Conservation (phyloP, 2,797 vertebrate species). For the Prionace glauca region DNA sequence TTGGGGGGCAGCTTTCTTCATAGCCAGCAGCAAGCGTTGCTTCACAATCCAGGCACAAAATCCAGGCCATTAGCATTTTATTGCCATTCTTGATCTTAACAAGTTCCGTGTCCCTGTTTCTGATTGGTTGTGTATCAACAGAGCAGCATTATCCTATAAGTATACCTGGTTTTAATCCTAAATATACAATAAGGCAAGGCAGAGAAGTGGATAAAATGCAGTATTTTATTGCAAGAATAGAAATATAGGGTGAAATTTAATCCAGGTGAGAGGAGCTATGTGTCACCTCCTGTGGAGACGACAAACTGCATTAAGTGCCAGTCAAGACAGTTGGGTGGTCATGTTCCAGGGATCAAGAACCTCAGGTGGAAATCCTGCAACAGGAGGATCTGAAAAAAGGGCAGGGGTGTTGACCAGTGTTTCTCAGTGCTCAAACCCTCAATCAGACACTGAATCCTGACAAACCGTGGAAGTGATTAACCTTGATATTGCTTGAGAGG, state of each 20-base stretch:
- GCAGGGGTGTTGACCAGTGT: not conserved
- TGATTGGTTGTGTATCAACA: not conserved
- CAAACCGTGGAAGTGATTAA: not conserved
- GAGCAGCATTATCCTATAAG: not conserved
- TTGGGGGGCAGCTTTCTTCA: too few species aligned
- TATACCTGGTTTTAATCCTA: not conserved
- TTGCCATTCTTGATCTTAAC: not conserved
- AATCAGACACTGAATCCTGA: not conserved
- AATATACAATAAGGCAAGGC: not conserved
- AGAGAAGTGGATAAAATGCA: not conserved
- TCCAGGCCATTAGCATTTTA: not conserved
- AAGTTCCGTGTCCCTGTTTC: not conserved
- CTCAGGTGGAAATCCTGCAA: too few species aligned
- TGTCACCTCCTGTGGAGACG: too few species aligned
- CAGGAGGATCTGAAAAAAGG: not conserved
- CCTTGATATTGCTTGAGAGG: not conserved
- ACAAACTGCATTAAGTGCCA: not conserved
- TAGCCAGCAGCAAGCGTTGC: too few species aligned
- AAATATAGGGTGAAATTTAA: not conserved
- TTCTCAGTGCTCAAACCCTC: not conserved
- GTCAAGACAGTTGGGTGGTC: not conserved
- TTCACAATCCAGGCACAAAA: too few species aligned
- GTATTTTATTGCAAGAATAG: not conserved
- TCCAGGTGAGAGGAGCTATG: too few species aligned
- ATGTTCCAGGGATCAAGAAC: not conserved